A percentile compares a stretch with the other conserved stretches of the same genome.
These are phyloP conservation scores for Trachelus iudaicus DNA, from an alignment of 2,888 invertebrate species.

Conservation along the genomic window DNA sequence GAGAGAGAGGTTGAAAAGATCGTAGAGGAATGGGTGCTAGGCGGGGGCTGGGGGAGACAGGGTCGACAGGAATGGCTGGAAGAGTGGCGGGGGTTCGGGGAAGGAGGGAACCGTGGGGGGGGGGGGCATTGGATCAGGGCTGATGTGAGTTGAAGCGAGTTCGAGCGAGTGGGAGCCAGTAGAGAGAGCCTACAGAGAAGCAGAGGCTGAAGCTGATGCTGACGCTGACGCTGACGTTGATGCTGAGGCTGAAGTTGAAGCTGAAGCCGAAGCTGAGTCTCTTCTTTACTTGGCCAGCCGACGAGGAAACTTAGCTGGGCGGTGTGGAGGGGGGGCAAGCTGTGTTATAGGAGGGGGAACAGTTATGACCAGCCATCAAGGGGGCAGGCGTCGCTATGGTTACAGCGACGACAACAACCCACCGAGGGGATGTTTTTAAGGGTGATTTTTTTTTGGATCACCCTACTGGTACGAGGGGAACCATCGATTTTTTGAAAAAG, in stretches of 20 bases:
- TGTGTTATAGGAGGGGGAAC: slow-evolving; percentile 32
- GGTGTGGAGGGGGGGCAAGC: slow-evolving; percentile 17
- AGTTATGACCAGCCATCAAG: slow-evolving; percentile 59
- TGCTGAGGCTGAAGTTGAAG: not conserved
- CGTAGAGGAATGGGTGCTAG: not conserved
- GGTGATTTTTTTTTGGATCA: slow-evolving; percentile 1
- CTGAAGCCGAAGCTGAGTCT: slow-evolving; percentile 26
- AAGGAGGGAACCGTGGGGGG: not conserved
- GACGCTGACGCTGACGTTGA: not conserved
- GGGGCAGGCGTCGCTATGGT: slow-evolving; percentile 59
- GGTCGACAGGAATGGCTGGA: slow-evolving; percentile 27
- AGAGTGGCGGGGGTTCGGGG: slow-evolving; percentile 16
- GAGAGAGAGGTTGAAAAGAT: not conserved
- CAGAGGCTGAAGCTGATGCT: not conserved
- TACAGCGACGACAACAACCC: slow-evolving; percentile 63
- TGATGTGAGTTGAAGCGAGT: slow-evolving; percentile 3
- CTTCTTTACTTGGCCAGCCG: slow-evolving; percentile 55
- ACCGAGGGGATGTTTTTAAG: slow-evolving; percentile 52
- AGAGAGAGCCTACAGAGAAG: slow-evolving; percentile 14
- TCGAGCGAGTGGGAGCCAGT: slow-evolving; percentile 6
- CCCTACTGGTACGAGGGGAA: not conserved
- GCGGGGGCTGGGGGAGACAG: slow-evolving; percentile 21
- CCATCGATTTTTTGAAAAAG: not conserved
- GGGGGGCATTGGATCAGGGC: slow-evolving; percentile 5
- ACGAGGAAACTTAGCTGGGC: slow-evolving; percentile 50